Evolutionary conservation across 2,797 vertebrate species (phyloP), one percentile per base, ranked within the genome.

Genomic region (Aeoliscus strigatus): DNA sequence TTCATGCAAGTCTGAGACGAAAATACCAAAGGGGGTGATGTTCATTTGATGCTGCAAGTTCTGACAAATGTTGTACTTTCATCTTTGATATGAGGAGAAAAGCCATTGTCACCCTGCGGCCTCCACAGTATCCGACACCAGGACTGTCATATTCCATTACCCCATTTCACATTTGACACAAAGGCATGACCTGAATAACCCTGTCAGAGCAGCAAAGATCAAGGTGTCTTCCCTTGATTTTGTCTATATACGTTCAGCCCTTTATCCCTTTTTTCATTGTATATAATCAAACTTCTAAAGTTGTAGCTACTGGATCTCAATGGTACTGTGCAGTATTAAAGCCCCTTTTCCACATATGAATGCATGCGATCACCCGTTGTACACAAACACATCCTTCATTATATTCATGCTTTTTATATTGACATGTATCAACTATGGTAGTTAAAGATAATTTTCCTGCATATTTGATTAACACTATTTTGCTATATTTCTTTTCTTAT

Each of bases 71-170:
- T 31, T 9, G 32, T 39, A 43, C 31, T 46, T 44, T 45, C 29
- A n/a, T 70, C 41, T 52, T 58, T 50, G 55, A 50, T 33, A 23
- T 2, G 34, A 51, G 53, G 51, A 9, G 48, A 54, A 38, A 18
- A 33, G 28, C 36, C 35, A 1, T 43, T 49, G 36, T 26, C 30
- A 43, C 25, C 73, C 75, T 2, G 14, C 54, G 73, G 71, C 66
- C 4, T 4, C 56, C 40, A 27, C 46, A 26, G 51, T n/a, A 41
- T 51, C 42, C 4, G 48, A 64, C 62, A 50, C 54, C 49, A 23
- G 47, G 9, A 15, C 67, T 68, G 75, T 81, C 79, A 52, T 15
- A 49, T 53, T 32, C 9, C 1, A 6, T 81, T 60, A 63, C 51
- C 35, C 41, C 16, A 2, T 43, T 36, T 60, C 6, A 28, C 7